A percentile compares a stretch with the other conserved stretches of the same genome.
These are phyloP conservation scores for Battus philenor DNA, from an alignment of 1,140 invertebrate genomes.

Conservation along the genomic window DNA sequence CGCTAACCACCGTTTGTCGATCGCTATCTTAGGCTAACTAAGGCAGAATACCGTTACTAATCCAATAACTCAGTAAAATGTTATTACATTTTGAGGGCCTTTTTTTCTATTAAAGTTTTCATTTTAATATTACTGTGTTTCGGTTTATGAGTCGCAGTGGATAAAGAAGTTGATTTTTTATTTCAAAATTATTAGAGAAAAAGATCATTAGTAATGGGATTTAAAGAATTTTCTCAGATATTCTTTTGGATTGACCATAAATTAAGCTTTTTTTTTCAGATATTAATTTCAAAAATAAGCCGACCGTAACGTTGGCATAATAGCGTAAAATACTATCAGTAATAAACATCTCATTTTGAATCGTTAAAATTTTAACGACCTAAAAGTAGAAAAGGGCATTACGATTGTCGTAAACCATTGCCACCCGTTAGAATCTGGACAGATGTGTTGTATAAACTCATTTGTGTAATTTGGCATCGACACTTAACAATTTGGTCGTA, in stretches of 20 bases:
- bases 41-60: no score
- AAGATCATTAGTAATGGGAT: no score
- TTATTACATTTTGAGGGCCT: no score
- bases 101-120: no score
- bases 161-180: no score
- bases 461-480: conserved; percentile 3
- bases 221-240: no score
- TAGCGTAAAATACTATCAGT: conserved; percentile 17
- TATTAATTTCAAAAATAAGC: neutral
- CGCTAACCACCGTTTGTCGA: no score
- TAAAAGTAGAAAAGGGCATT: conserved; percentile 22
- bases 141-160: no score
- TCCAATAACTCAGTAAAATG: no score
- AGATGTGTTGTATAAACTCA: conserved; percentile 11
- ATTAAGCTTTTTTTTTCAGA: neutral
- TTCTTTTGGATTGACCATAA: neutral
- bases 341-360: conserved; percentile 22
- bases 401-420: conserved; percentile 11
- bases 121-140: no score
- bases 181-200: no score
- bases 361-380: conserved; percentile 48
- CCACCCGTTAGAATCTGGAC: conserved; percentile 15
- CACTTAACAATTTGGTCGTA: conserved; percentile 7
- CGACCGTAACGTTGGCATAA: conserved; percentile 1
- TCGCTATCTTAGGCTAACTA: no score